phyloP scores from a whole-genome alignment of 2,888 invertebrate genomes.

The Graphium colonna region DNA sequence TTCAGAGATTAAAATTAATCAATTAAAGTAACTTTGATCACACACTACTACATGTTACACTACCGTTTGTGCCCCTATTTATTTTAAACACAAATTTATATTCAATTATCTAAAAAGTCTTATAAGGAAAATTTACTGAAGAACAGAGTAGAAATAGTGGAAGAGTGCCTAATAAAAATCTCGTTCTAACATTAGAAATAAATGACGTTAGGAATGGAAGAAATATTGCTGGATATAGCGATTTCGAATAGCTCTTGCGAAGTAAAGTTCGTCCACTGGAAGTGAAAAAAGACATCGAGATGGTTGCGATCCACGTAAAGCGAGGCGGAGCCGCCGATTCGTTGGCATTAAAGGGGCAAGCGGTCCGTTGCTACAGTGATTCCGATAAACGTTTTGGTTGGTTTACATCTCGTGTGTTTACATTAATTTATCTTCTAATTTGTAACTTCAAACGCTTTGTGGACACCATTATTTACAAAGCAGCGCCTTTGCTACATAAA shows the following conservation, averaged over 20 bases:
- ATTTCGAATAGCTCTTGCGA: constrained; percentile 52
- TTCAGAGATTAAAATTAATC: no score
- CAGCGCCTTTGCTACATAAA: no score
- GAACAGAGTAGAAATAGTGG: constrained; percentile 3
- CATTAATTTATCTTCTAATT: no score
- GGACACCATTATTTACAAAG: no score
- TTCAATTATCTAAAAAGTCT: not conserved
- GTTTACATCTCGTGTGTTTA: not conserved
- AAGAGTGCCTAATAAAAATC: constrained; percentile 26
- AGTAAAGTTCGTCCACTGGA: constrained; percentile 51
- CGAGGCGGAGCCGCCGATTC: constrained; percentile 37
- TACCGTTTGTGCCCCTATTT: no score
- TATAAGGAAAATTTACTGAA: constrained; percentile 1
- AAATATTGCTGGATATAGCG: constrained; percentile 58
- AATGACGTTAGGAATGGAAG: constrained; percentile 59
- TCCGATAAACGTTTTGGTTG: constrained; percentile 65
- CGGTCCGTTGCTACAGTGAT: constrained; percentile 55
- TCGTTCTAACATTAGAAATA: constrained; percentile 42
- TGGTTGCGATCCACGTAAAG: constrained; percentile 47
- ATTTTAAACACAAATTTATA: no score
- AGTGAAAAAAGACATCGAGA: constrained; percentile 58
- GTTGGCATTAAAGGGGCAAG: constrained; percentile 40
- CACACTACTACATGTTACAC: no score
- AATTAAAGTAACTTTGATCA: no score
- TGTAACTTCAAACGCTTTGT: no score